phyloP scores from a whole-genome alignment of 2,797 vertebrate species.

The Anomalospiza imberbis region DNA sequence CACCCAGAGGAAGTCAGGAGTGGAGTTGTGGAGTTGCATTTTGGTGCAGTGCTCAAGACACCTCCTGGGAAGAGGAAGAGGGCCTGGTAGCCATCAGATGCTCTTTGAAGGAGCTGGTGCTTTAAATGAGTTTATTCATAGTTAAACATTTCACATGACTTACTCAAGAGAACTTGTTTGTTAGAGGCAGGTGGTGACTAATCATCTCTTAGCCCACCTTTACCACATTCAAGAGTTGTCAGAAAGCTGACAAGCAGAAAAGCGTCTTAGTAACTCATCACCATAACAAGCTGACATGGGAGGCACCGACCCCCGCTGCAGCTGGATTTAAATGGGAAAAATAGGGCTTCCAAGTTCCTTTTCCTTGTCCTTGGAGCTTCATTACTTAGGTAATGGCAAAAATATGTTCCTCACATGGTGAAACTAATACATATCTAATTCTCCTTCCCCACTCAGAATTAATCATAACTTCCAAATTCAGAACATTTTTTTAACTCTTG shows the following conservation, averaged over 20 bases:
- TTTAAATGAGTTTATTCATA: constrained; percentile 20
- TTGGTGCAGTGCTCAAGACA: not conserved
- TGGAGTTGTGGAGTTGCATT: not conserved
- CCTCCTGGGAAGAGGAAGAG: not conserved
- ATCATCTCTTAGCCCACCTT: constrained; percentile 56
- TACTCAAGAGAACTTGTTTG: constrained; percentile 38
- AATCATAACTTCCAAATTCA: constrained; percentile 28
- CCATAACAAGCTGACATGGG: constrained; percentile 32
- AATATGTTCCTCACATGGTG: constrained; percentile 3
- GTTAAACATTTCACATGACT: constrained; percentile 23
- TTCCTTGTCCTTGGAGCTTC: constrained; percentile 34
- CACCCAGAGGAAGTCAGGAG: not conserved
- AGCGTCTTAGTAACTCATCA: constrained; percentile 30
- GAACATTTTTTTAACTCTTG: not conserved
- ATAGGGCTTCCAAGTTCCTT: constrained; percentile 24
- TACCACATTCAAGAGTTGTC: constrained; percentile 34
- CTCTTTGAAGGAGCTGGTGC: not conserved
- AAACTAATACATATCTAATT: constrained; percentile 27
- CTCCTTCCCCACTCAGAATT: constrained; percentile 21
- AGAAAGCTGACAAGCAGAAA: constrained; percentile 48
- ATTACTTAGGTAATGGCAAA: constrained; percentile 37
- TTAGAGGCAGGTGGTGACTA: constrained; percentile 54
- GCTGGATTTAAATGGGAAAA: constrained; percentile 36
- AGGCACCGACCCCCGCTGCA: constrained; percentile 32
- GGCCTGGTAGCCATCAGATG: not conserved